Base-by-base conservation (phyloP, 1,140 invertebrate genomes). In the Heliconius hewitsoni region DNA sequence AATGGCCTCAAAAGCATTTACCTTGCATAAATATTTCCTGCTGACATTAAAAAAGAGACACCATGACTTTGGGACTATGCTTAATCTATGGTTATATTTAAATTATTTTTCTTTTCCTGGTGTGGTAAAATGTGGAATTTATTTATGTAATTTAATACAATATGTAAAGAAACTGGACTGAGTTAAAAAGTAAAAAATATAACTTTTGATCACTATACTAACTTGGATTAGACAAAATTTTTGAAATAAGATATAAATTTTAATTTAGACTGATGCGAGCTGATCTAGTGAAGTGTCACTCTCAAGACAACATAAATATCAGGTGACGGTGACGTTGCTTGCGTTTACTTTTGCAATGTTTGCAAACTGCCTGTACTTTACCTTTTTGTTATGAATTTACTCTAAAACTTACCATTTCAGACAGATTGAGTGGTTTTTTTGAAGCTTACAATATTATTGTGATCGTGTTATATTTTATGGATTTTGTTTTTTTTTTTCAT, bases 221-320 rank as follows among this genome's bases (percentile, higher is more conserved):
- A 16, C 42, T 46, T 46, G 42, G 13, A 46, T 1, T 46, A 46
- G 42, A 1, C 42, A 16, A 4, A 16, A 46, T 46, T 46, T 46
- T 46, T 57, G n/a, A 23, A 57, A 23, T 57, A 57, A 57, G 18
- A 57, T n/a, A 11, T n/a, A 57, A 57, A 23, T 19, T 23, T 46
- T 82, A 74, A 80, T 85, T 73, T 83, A 89, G 87, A 83, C 60
- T 85, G 83, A 85, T 85, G 79, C 85, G 77, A 73, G 84, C 84
- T 57, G 87, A 89, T 81, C 83, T 93, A 82, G 89, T 92, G 79
- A 93, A 93, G 90, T 90, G 87, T 80, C 91, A 91, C 82, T 93
- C 91, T 30, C 90, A 93, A 78, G 91, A 92, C 91, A 92, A 93
- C 87, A 92, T 94, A 80, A 93, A 93, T 85, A 87, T 89, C 85